Evolutionary conservation across 2,888 invertebrate genomes (phyloP), one percentile per base, ranked within the genome.

Genomic region (Platypus cylindrus): DNA sequence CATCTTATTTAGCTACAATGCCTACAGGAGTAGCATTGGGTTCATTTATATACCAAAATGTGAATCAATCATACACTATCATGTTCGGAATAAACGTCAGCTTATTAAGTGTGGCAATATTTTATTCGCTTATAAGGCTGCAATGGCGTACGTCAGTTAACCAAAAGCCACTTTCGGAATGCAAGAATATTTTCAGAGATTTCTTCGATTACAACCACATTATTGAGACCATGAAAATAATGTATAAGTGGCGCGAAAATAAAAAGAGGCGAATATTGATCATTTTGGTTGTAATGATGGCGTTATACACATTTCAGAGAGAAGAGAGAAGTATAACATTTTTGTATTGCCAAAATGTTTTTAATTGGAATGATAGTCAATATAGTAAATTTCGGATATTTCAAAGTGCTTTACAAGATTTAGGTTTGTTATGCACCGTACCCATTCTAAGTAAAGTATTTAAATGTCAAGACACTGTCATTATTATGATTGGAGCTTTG

Each of bases 1-100:
- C 80, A 0, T 75, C 80, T 48, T 84, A 87, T 52, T 69, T 90
- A 46, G 73, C 78, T 36, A 80, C 90, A 0, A 82, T 86, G 72
- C 87, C 89, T 0, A 68, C 75, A 1, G 90, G 91, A 26, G 74
- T 84, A 4, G 79, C 81, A 16, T 52, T 81, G 40, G 84, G 82
- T 68, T 31, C 38, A 2, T 20, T 28, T 17, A 39, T 42, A 16
- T 41, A 24, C 22, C 38, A 37, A 60, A 68, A 22, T 70, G 75
- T 0, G 1, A 59, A 75, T 48, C 58, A 63, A 30, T 83, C 83
- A 0, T 82, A 75, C 54, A 71, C 77, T 0, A 64, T 68, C 5
- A 80, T 85, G 81, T 85, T 85, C 53, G 55, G 64, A 0, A 73
- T 84, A 24, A 84, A 84, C 57, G 68, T 75, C 0, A 54, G 62